Evolutionary conservation across 2,113 vertebrate genomes (phyloP), one percentile per base, ranked within the genome.

Genomic region (Australoheros scitulus): DNA sequence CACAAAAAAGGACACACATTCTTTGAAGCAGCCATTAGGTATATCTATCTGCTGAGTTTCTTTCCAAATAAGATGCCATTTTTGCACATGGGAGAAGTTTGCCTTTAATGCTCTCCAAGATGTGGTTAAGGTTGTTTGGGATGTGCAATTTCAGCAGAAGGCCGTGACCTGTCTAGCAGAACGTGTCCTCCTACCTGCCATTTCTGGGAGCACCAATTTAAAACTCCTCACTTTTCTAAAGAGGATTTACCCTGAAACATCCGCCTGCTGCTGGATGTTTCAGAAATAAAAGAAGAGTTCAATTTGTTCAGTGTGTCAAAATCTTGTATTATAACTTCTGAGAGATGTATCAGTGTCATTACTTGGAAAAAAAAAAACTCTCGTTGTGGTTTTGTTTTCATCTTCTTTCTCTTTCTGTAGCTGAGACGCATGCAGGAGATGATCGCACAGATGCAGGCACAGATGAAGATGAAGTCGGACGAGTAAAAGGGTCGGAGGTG

Each of bases 351-450:
- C 7, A 10, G 15, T 10, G 52, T 34, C 47, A n/a, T 18, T 34
- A 43, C 26, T 72, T n/a, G 68, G 9, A 72, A 34, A 70, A 55
- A 52, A 14, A 72, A 34, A 70, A 55, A 52, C 47, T 6, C 5
- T 38, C 29, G 26, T 0, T 59, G 20, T 34, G 26, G 2, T 79
- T 72, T 75, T 5, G 0, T 58, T 74, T 65, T 75, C 2, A 0
- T 65, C n/a, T 65, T 10, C 87, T 17, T 26, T 60, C 22, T 70
- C 20, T 68, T 26, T 63, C 89, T 90, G 0, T 76, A 97, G 96
- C 90, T 97, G 93, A 96, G 96, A 77, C 96, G 96, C 88, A 97
- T 97, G 96, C 97, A 98, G 90, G 95, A 98, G 94, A 97, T 98
- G 97, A 97, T 97, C 55, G 94, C 95, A 56, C 96, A 97, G 83